These are phyloP conservation scores for Mirounga angustirostris DNA, from an alignment of 2,113 vertebrate genomes.

Conservation along the genomic window DNA sequence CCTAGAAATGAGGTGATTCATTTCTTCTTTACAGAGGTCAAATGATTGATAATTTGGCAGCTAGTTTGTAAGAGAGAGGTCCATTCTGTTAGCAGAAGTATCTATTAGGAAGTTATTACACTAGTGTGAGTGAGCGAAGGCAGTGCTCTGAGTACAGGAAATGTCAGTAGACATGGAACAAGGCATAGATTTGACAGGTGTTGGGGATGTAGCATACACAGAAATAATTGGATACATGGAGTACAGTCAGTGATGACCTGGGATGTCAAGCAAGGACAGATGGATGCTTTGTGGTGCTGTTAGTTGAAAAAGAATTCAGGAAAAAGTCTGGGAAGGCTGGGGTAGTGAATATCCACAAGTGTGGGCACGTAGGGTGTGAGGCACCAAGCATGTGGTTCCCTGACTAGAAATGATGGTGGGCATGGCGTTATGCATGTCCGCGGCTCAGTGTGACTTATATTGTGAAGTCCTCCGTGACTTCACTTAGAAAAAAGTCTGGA, in stretches of 20 bases:
- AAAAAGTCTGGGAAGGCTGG: background rate
- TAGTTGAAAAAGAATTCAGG: background rate
- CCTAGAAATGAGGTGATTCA: background rate
- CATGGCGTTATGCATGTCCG: rapidly evolving
- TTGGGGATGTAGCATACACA: background rate
- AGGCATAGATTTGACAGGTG: background rate
- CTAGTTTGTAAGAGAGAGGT: background rate
- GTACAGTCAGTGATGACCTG: background rate
- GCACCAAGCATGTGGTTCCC: rapidly evolving
- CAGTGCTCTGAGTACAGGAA: background rate
- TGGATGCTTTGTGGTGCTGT: background rate
- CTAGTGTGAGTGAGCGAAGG: background rate
- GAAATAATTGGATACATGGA: background rate
- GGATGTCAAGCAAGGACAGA: background rate
- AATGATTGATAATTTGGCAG: background rate
- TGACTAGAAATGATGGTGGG: background rate
- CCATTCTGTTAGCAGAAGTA: background rate
- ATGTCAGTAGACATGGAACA: background rate
- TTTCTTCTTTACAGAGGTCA: background rate
- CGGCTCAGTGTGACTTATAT: background rate
- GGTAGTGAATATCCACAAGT: background rate
- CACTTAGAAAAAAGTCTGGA: background rate
- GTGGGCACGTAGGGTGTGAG: background rate
- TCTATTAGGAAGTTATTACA: background rate
- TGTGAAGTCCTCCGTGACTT: background rate